Percentiles rank a stretch among this genome's conserved stretches.
Evolutionary conservation across 2,113 vertebrate species (phyloP).

Genomic region (Butorides virescens): DNA sequence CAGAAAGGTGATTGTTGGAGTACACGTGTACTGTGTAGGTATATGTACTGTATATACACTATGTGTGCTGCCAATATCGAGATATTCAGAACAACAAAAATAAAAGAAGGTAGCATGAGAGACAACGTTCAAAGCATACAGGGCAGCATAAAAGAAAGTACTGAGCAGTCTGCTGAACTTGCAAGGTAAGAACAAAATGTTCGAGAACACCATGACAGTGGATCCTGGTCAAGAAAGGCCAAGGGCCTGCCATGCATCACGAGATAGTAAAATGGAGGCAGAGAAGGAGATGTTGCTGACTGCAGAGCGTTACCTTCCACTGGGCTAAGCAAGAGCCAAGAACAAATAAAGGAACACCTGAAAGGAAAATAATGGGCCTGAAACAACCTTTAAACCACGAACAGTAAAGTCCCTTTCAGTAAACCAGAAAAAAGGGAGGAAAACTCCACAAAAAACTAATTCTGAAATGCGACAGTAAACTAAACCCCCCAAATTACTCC

Average conservation of each 20-base stretch:
- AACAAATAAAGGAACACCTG: not conserved
- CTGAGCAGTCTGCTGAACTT: not conserved
- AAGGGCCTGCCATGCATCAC: not conserved
- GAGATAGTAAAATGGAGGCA: not conserved
- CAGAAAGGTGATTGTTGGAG: not conserved
- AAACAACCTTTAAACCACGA: not conserved
- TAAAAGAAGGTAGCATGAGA: not conserved
- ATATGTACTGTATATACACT: not conserved
- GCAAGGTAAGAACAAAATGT: not conserved
- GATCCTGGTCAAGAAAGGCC: not conserved
- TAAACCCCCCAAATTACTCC: not conserved
- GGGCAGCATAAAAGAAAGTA: not conserved
- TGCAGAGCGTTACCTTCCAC: not conserved
- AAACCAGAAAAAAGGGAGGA: not conserved
- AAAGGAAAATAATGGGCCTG: not conserved
- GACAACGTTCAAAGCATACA: not conserved
- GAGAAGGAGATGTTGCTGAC: not conserved
- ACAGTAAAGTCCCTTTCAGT: not conserved
- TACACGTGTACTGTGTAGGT: no score
- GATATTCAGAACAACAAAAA: not conserved
- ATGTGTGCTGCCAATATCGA: accelerated
- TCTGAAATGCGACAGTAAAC: not conserved
- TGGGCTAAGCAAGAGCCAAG: not conserved
- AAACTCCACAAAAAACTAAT: not conserved
- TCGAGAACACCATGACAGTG: not conserved